These are phyloP conservation scores for Agrochola macilenta DNA, from an alignment of 2,888 invertebrate species.

Conservation along the genomic window DNA sequence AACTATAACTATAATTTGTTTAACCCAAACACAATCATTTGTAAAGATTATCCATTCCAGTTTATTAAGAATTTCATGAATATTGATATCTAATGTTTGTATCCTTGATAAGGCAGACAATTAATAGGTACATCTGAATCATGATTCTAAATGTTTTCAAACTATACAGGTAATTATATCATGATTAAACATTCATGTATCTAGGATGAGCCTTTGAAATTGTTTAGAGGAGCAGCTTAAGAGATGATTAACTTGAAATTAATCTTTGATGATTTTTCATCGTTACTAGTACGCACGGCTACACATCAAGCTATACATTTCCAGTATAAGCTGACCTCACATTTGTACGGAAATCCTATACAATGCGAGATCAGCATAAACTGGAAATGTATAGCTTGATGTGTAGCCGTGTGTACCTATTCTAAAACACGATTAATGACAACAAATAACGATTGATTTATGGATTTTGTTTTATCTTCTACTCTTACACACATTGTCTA, in stretches of 20 bases:
- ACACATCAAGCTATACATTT: no score
- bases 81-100: not conserved
- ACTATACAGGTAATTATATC: not conserved
- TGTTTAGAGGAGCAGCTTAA: not conserved
- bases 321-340: no score
- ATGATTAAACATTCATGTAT: not conserved
- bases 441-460: no score
- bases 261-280: not conserved
- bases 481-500: not conserved
- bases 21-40: not conserved
- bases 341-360: no score
- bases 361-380: no score
- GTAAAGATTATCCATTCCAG: not conserved
- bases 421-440: no score
- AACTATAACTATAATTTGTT: not conserved
- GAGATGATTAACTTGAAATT: not conserved
- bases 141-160: slow-evolving; percentile 1
- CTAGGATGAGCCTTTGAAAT: not conserved
- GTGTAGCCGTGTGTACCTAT: no score
- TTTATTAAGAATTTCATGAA: not conserved
- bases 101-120: slow-evolving; percentile 17
- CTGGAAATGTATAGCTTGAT: no score
- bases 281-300: no score
- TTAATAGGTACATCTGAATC: slow-evolving; percentile 10
- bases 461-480: no score